Conservation (phyloP, 2,797 vertebrate genomes). For the Heteromormyrus szaboi region DNA sequence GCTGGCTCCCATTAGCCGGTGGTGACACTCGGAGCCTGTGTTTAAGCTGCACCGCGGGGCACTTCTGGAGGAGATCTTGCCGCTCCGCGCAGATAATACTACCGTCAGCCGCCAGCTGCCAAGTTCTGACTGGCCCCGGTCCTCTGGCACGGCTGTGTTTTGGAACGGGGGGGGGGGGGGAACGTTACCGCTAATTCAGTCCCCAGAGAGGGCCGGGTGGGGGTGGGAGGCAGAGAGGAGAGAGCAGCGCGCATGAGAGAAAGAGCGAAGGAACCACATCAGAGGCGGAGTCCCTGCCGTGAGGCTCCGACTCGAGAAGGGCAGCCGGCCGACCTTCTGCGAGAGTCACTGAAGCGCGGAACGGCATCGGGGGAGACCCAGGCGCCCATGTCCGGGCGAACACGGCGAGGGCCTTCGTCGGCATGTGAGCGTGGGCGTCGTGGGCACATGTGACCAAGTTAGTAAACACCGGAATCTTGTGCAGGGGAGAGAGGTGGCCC, state of each 20-base stretch:
- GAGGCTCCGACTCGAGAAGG: not conserved
- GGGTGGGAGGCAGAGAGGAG: not conserved
- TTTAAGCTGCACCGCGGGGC: constrained; percentile 41
- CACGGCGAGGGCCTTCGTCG: not conserved
- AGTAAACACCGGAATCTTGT: not conserved
- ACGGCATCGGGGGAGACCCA: not conserved
- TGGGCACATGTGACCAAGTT: not conserved
- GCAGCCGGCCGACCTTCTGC: not conserved
- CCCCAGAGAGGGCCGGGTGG: not conserved
- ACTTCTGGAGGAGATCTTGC: constrained; percentile 16
- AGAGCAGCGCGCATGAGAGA: constrained; percentile 2
- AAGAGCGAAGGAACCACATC: constrained; percentile 7
- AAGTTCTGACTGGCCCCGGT: constrained; percentile 41
- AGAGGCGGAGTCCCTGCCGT: not conserved
- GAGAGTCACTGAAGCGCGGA: not conserved
- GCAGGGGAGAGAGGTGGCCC: not conserved
- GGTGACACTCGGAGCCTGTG: constrained; percentile 54
- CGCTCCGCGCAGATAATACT: constrained; percentile 39
- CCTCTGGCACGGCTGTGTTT: constrained; percentile 34
- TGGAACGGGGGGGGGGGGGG: not conserved
- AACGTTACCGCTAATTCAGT: constrained; percentile 15
- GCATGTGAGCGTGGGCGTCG: not conserved
- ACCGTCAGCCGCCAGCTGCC: constrained; percentile 37
- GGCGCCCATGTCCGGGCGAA: not conserved
- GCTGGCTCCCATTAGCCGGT: constrained; percentile 65